Percentiles rank a stretch among this genome's conserved stretches.
These are phyloP conservation scores for Syrrhaptes paradoxus DNA, from an alignment of 2,113 vertebrate species.

Conservation along the genomic window DNA sequence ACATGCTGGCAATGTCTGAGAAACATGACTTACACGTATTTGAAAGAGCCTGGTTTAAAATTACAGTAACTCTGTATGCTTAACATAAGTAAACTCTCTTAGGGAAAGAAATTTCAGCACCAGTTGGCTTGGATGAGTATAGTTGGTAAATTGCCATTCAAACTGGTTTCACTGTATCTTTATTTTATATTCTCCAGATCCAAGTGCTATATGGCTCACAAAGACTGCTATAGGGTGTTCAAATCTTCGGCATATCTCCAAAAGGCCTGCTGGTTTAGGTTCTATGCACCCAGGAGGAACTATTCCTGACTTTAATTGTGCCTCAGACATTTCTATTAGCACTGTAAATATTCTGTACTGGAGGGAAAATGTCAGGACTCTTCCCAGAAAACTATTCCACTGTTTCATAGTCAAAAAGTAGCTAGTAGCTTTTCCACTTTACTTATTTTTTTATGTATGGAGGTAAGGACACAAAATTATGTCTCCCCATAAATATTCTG, in stretches of 20 bases:
- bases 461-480: background rate
- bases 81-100: background rate
- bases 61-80: background rate
- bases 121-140: background rate
- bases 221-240: background rate
- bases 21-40: background rate
- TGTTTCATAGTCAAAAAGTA: background rate
- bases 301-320: background rate
- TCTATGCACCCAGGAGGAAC: background rate
- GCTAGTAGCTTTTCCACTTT: background rate
- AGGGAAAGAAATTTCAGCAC: background rate
- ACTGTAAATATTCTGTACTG: background rate
- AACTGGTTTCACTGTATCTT: background rate
- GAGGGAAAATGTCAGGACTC: background rate
- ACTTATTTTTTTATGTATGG: background rate
- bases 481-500: background rate
- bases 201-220: background rate
- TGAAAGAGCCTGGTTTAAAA: background rate
- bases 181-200: background rate
- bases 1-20: background rate
- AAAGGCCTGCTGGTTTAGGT: background rate
- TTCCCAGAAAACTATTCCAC: background rate
- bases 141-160: background rate
- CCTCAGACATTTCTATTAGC: conserved; percentile 17
- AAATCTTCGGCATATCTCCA: background rate